A percentile compares a stretch with the other conserved stretches of the same genome.
phyloP scores from a whole-genome alignment of 2,797 vertebrate species.

The Oreonectes daqikongensis region DNA sequence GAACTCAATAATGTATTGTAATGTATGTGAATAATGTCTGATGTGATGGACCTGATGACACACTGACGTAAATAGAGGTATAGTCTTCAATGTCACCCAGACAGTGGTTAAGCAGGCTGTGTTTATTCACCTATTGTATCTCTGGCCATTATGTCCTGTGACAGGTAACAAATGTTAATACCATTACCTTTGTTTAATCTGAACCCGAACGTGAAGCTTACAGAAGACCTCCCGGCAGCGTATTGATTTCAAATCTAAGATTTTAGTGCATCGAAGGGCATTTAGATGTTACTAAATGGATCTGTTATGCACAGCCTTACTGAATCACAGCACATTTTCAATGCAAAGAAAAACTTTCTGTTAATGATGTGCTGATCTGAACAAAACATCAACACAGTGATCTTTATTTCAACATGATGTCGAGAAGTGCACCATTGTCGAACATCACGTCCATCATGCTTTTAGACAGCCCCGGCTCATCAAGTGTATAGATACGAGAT shows the following conservation, averaged over 20 bases:
- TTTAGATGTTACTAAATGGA: slow-evolving; percentile 44
- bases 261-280: slow-evolving; percentile 11
- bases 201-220: not conserved
- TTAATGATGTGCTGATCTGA: not conserved
- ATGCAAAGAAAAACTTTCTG: slow-evolving; percentile 7
- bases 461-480: not conserved
- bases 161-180: slow-evolving; percentile 16
- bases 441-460: not conserved
- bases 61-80: slow-evolving; percentile 10
- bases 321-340: slow-evolving; percentile 12
- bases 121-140: slow-evolving; percentile 19
- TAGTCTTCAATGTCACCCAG: slow-evolving; percentile 29
- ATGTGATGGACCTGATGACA: slow-evolving; percentile 29
- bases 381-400: not conserved
- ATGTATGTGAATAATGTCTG: slow-evolving; percentile 29
- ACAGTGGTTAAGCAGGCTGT: slow-evolving; percentile 1
- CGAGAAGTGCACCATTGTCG: not conserved
- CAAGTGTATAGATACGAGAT: not conserved
- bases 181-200: not conserved
- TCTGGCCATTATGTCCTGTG: not conserved
- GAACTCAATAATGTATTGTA: no score
- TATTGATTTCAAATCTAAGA: slow-evolving; percentile 24
- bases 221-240: not conserved
- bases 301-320: slow-evolving; percentile 18
- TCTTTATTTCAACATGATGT: not conserved